These are phyloP conservation scores for Stichopus chloronotus DNA, from an alignment of 35 echinoderm and acorn worm genomes.

Conservation along the genomic window DNA sequence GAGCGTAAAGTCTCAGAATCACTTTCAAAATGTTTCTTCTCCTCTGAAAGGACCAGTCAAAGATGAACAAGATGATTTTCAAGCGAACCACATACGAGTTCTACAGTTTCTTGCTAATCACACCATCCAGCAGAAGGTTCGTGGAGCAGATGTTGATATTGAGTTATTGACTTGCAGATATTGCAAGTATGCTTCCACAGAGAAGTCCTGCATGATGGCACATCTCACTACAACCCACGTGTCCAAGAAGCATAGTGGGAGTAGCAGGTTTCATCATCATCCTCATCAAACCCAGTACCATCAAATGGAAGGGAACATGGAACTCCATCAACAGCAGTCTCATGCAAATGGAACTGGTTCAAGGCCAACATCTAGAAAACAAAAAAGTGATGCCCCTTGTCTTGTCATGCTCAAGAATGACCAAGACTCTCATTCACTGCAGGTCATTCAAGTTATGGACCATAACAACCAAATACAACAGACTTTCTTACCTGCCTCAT, in stretches of 20 bases:
- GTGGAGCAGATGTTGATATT: constrained; percentile 31
- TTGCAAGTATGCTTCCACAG: constrained; percentile 54
- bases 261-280: not conserved
- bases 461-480: not conserved
- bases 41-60: not conserved
- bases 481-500: not conserved
- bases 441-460: not conserved
- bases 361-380: not conserved
- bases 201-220: constrained; percentile 59
- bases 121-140: constrained; percentile 32
- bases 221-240: constrained; percentile 48
- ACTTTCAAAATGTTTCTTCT: not conserved
- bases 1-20: not conserved
- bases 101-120: constrained; percentile 46
- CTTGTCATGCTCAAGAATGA: not conserved
- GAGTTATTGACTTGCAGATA: constrained; percentile 51
- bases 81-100: constrained; percentile 21
- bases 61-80: constrained; percentile 1
- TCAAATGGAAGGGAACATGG: not conserved
- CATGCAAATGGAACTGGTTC: not conserved
- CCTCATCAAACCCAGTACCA: not conserved
- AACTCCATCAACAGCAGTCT: not conserved
- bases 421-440: not conserved
- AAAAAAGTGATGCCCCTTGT: not conserved
- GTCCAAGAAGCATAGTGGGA: constrained; percentile 27